Conservation (phyloP, 2,113 vertebrate genomes). For the Petromus typicus region DNA sequence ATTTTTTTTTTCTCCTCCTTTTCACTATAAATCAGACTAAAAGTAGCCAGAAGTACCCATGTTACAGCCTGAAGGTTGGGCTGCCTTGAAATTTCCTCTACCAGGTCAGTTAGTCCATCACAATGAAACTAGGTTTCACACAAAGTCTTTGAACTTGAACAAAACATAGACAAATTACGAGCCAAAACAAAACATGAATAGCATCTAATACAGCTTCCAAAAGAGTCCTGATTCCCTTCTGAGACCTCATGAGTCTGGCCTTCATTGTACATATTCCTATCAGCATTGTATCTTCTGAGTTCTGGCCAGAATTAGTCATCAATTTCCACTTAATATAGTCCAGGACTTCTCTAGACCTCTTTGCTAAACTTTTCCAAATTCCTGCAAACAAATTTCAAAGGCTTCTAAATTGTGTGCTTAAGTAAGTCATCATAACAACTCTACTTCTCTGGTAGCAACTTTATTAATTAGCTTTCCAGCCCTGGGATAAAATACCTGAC, state of each 20-base stretch:
- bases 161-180: background rate
- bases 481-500: too few species aligned
- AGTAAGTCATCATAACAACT: too few species aligned
- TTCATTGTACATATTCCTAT: background rate
- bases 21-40: background rate
- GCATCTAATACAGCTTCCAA: background rate
- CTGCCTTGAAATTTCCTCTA: background rate
- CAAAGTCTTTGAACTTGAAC: background rate
- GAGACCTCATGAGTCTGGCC: background rate
- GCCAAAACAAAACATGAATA: background rate
- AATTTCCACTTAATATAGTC: background rate
- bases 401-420: too few species aligned
- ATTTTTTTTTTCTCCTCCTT: background rate
- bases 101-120: background rate
- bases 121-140: background rate
- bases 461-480: too few species aligned
- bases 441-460: too few species aligned
- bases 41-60: background rate
- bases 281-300: background rate
- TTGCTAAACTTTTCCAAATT: background rate
- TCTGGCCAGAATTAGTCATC: background rate
- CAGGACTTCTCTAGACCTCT: background rate
- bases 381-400: background rate
- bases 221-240: background rate
- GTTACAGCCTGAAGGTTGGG: background rate